Base-by-base conservation (phyloP, 2,888 invertebrate species). In the Parthenolecanium corni region DNA sequence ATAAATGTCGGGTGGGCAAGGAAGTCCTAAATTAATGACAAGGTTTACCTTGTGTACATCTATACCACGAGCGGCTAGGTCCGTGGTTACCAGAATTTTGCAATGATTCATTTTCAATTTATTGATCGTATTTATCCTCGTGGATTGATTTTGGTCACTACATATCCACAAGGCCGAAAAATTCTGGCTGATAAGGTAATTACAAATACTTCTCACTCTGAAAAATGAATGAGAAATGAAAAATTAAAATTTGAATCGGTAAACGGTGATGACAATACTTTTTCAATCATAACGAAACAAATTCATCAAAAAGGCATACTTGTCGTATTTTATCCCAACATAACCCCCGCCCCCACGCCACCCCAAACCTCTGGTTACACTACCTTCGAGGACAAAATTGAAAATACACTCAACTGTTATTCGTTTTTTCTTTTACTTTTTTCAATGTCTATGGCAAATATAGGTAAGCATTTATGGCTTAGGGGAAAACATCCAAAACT, bases 31-130 rank as follows among this genome's bases (percentile, higher is more conserved):
- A 74, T 97, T 96, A 9, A 98, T 80, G 0, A 98, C 88, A 65
- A 98, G 74, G 77, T 97, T 90, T 11, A 96, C 86, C 75, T 91
- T 87, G 67, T 89, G 85, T 1, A 88, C 89, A 78, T 98, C 97
- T 67, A 98, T 88, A 12, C 98, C 98, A 67, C 98, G 79, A 1
- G 96, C 86, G 67, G 91, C 85, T 68, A 92, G 76, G 76, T 91
- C 96, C 0, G 96, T 97, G 1, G 94, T 84, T 53, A 97, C 78
- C 65, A 98, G 76, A 69, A 95, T 85, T 68, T 91, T 63, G 42
- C 65, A 67, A 18, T 66, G 51, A 56, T 64, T 64, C 16, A 58
- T 47, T 9, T 61, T 66, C 40, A 67, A 47, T 24, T 64, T 63
- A 47, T 66, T 64, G 1, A 67, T 31, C 11, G 66, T 61, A 25